phyloP scores from a whole-genome alignment of 2,888 invertebrate species.

The Gymnosoma rotundatum region DNA sequence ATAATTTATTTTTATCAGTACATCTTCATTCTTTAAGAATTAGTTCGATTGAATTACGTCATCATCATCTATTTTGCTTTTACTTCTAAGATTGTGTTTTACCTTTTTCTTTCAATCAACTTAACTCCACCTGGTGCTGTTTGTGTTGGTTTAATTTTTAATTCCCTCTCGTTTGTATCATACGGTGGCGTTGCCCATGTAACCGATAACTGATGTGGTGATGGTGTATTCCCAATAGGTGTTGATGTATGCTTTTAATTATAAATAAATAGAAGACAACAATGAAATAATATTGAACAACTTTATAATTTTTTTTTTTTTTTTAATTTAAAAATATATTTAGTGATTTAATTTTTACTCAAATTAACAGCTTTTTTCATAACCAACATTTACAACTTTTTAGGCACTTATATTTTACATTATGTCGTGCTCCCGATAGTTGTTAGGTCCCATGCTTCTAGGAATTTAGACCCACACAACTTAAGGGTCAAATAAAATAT shows the following conservation, averaged over 20 bases:
- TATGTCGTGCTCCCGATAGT: too few relatives aligned
- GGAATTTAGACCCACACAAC: too few relatives aligned
- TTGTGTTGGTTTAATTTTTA: conserved; percentile 75
- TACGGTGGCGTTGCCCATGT: conserved; percentile 82
- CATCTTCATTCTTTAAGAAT: background rate
- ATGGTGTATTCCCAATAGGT: conserved; percentile 70
- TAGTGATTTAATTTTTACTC: too few relatives aligned
- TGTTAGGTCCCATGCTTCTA: too few relatives aligned
- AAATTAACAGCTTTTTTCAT: too few relatives aligned
- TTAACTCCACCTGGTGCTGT: conserved; percentile 73
- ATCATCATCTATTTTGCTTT: background rate
- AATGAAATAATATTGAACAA: background rate
- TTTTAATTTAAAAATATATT: too few relatives aligned
- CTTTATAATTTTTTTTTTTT: too few relatives aligned
- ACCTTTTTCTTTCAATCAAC: conserved; percentile 75
- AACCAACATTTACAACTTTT: too few relatives aligned
- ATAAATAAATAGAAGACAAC: conserved; percentile 19
- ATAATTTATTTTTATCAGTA: too few relatives aligned
- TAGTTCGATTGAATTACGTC: conserved; percentile 4
- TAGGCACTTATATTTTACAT: too few relatives aligned
- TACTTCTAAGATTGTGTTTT: conserved; percentile 8
- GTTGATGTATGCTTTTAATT: conserved; percentile 55
- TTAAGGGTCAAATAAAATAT: too few relatives aligned
- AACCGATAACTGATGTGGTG: conserved; percentile 81
- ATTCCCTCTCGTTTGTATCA: conserved; percentile 75